Evolutionary conservation across 2,113 vertebrate species (phyloP), one percentile per base, ranked within the genome.

Genomic region (Megalops atlanticus): DNA sequence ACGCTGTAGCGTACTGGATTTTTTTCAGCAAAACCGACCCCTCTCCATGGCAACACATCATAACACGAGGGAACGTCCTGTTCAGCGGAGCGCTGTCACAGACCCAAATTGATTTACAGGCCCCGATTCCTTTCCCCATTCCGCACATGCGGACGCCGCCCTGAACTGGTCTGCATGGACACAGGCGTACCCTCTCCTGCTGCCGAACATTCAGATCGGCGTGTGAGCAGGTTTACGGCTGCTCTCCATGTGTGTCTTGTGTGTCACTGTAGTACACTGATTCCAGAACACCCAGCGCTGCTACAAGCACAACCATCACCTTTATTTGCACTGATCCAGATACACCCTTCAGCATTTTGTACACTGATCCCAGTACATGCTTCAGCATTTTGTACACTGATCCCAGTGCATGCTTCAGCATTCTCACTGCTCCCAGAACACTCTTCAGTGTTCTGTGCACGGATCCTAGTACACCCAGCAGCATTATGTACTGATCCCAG

Each of bases 41-140:
- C 14, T 71, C 41, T 15, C 41, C 77, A 70, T 47, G 77, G 77
- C 64, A 79, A 79, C 77, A 8, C 40, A 38, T 40, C 40, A 71
- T 47, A 79, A 79, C 31, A 71, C 16, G 77, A 27, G 4, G 49
- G 77, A 27, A 24, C 21, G 41, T 27, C 18, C 71, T 0, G n/a
- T 45, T 24, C 18, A 3, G 40, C 52, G 11, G 77, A 8, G 43
- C 27, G 31, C 64, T 38, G 35, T 3, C 24, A 8, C 54, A 24
- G 43, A 16, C 3, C 77, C 64, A 35, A 40, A n/a, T n/a, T n/a
- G n/a, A n/a, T n/a, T 64, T 70, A 79, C 40, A 11, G 1, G 1
- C 45, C 70, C 31, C 77, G 43, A 35, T 35, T 69, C 24, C 47
- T 6, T 64, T 31, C 4, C 40, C 49, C 52, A n/a, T 10, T n/a